Conservation (phyloP, 2,113 vertebrate species). For the Ailurus styani region DNA sequence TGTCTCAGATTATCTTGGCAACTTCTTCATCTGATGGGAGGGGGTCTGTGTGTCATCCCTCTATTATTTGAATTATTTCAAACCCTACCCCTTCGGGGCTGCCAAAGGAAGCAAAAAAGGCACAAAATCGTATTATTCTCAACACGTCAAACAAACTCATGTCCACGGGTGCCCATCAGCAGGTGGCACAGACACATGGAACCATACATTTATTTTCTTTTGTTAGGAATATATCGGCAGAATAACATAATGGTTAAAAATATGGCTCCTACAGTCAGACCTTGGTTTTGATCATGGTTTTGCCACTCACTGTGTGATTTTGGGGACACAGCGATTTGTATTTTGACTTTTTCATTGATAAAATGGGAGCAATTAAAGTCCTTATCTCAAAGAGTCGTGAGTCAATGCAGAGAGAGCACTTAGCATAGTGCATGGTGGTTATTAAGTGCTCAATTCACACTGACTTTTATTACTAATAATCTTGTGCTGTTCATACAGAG, state of each 20-base stretch:
- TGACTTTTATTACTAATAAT: neutral
- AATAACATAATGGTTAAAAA: neutral
- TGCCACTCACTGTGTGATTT: neutral
- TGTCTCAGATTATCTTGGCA: neutral
- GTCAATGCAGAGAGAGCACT: neutral
- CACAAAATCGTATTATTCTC: neutral
- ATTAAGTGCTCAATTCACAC: neutral
- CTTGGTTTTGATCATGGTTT: neutral
- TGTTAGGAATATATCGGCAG: neutral
- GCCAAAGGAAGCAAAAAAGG: neutral
- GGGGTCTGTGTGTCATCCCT: neutral
- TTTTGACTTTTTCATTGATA: neutral
- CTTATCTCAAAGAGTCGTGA: neutral
- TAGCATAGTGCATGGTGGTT: rapidly evolving
- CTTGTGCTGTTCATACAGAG: neutral
- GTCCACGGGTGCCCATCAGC: rapidly evolving
- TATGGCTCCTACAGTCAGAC: neutral
- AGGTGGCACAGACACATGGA: neutral
- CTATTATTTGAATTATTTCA: neutral
- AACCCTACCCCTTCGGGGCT: neutral
- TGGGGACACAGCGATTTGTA: neutral
- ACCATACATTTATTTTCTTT: neutral
- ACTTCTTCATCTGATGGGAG: neutral
- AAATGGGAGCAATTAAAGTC: neutral
- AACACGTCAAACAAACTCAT: neutral